These are phyloP conservation scores for Gari tellinella DNA, from an alignment of 2,888 invertebrate genomes.

Conservation along the genomic window DNA sequence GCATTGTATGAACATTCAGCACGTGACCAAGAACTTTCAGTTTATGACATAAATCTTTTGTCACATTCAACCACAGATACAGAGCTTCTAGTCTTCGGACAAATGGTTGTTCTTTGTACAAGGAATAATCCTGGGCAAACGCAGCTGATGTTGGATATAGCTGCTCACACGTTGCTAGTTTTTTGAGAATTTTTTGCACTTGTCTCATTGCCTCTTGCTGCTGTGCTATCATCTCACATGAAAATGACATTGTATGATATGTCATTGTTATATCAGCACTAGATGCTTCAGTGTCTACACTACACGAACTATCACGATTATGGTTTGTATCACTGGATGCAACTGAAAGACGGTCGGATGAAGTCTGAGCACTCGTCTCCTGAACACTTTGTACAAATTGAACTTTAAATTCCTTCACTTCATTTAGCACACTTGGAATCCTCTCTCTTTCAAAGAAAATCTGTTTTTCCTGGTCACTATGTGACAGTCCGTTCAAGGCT, in stretches of 20 bases:
- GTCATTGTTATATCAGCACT: conserved; percentile 52
- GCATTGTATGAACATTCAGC: conserved; percentile 75
- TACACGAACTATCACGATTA: conserved; percentile 38
- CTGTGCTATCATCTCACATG: conserved; percentile 86
- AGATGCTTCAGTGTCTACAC: conserved; percentile 38
- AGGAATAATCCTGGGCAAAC: conserved; percentile 90
- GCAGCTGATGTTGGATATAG: conserved; percentile 94
- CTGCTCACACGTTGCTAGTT: conserved; percentile 91
- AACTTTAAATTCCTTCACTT: conserved; percentile 89
- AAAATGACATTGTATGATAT: conserved; percentile 70
- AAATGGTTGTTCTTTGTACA: conserved; percentile 88
- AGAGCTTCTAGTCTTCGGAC: conserved; percentile 90
- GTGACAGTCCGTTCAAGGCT: conserved; percentile 86
- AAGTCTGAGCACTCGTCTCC: conserved; percentile 2
- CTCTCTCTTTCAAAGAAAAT: conserved; percentile 90
- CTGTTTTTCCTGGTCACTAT: conserved; percentile 91
- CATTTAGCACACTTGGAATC: conserved; percentile 89
- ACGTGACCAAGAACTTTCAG: conserved; percentile 87
- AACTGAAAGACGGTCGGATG: not conserved
- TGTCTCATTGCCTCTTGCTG: conserved; percentile 91
- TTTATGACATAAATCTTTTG: conserved; percentile 92
- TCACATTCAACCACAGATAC: conserved; percentile 96
- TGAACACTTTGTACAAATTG: conserved; percentile 30
- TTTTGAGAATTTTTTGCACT: conserved; percentile 89
- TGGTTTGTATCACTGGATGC: not conserved